phyloP scores from a whole-genome alignment of 1,140 invertebrate species.

The Eurosta solidaginis region DNA sequence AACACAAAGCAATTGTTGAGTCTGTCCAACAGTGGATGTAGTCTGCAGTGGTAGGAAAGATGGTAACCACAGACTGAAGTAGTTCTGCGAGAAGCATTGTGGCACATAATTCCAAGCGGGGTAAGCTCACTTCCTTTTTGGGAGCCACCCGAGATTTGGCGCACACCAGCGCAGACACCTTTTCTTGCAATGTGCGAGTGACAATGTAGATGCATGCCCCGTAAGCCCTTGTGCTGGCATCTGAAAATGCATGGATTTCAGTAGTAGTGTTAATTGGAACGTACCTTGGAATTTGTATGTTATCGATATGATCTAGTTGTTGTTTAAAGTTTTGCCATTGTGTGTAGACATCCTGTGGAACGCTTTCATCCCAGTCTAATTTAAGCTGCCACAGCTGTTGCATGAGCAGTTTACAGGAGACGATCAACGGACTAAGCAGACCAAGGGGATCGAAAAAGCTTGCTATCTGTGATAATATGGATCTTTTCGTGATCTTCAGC shows the following conservation, averaged over 20 bases:
- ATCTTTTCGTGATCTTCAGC: background rate
- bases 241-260: constrained; percentile 13
- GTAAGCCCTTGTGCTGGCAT: constrained; percentile 15
- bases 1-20: constrained; percentile 32
- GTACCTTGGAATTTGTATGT: constrained; percentile 64
- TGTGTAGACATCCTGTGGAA: background rate
- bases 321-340: background rate
- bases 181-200: background rate
- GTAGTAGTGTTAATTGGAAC: constrained; percentile 65
- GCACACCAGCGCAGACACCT: background rate
- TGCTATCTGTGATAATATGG: constrained; percentile 11
- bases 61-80: background rate
- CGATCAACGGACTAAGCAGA: too few relatives aligned
- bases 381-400: background rate
- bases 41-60: background rate
- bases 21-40: constrained; percentile 31
- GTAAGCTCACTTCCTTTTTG: background rate
- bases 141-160: background rate
- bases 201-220: constrained; percentile 16
- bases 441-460: constrained; percentile 2
- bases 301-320: background rate
- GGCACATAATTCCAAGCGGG: background rate
- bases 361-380: constrained; percentile 13
- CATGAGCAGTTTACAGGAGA: too few relatives aligned
- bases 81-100: background rate